Evolutionary conservation across 2,888 invertebrate genomes (phyloP).

Genomic region (Esperia sulphurella): DNA sequence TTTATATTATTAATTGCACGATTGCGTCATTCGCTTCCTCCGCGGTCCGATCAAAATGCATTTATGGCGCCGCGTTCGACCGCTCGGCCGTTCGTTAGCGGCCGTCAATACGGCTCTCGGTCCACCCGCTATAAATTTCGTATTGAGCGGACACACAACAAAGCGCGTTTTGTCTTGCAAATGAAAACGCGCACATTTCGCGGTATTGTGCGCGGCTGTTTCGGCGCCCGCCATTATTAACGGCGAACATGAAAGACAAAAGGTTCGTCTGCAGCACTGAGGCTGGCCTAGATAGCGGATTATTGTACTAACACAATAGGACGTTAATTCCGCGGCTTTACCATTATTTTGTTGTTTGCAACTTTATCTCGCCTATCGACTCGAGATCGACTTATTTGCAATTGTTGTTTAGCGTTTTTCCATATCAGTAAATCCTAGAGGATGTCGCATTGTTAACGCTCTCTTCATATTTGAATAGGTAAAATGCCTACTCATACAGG

Average conservation of each 20-base stretch:
- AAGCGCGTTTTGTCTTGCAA: slow-evolving; percentile 80
- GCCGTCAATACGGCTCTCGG: slow-evolving; percentile 72
- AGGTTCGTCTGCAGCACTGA: slow-evolving; percentile 79
- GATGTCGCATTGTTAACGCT: too few relatives aligned
- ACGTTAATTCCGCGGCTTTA: slow-evolving; percentile 77
- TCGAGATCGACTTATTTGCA: slow-evolving; percentile 43
- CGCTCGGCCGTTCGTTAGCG: slow-evolving; percentile 67
- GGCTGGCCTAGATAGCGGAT: slow-evolving; percentile 79
- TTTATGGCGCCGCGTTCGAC: slow-evolving; percentile 45
- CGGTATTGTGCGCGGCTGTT: slow-evolving; percentile 79
- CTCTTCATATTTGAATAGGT: too few relatives aligned
- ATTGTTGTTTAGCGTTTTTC: background rate
- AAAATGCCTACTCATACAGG: too few relatives aligned
- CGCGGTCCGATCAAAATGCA: slow-evolving; percentile 62
- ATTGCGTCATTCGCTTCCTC: background rate
- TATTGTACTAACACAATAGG: slow-evolving; percentile 79
- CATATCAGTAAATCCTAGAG: too few relatives aligned
- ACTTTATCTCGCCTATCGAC: slow-evolving; percentile 75
- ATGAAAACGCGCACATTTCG: slow-evolving; percentile 80
- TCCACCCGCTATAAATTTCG: slow-evolving; percentile 77
- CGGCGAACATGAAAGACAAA: slow-evolving; percentile 80
- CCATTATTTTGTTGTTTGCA: slow-evolving; percentile 76
- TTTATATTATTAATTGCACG: too few relatives aligned
- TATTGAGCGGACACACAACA: slow-evolving; percentile 78
- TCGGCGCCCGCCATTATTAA: slow-evolving; percentile 79